Evolutionary conservation across 1,140 invertebrate genomes (phyloP), one percentile per base, ranked within the genome.

Genomic region (Hyles vespertilio): DNA sequence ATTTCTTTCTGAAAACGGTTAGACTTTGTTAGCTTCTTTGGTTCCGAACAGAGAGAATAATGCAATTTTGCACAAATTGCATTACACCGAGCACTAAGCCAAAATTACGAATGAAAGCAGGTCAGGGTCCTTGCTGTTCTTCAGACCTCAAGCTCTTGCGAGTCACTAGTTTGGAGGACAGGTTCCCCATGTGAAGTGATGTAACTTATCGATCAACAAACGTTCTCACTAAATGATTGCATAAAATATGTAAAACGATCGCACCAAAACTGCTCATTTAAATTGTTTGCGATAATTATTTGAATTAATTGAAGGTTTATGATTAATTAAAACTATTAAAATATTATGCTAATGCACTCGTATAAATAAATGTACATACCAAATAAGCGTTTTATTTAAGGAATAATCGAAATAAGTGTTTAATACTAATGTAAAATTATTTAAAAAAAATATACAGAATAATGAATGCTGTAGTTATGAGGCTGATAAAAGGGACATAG

Each of bases 41-140:
- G 36, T 12, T 12, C 7, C n/a, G 43, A 54, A 44, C 12, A 43
- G 57, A 58, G 58, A 72, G 11, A 51, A 61, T 44, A 47, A 11
- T 40, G 48, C 44, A 51, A 51, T 33, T 33, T 51, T 9, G 11
- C 5, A 50, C 11, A 32, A 22, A 22, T 22, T 40, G 8, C 36
- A 40, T 40, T 40, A 40, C 36, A 32, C 8, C 9, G 32, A 9
- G 50, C 5, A 36, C 11, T 12, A 54, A 54, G 32, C 52, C 43
- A 43, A 54, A 44, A 43, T 44, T 54, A 54, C 50, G 32, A 54
- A 54, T 45, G 52, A 54, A 54, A 56, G 79, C 62, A 51, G 69
- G 84, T 85, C 82, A 84, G n/a, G 81, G 81, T 77, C 67, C 61
- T 73, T 74, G 67, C 65, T 68, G 75, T 76, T 74, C 75, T 81